Evolutionary conservation across 2,797 vertebrate genomes (phyloP), one percentile per base, ranked within the genome.

Genomic region (Triplophysa yarkandensis): DNA sequence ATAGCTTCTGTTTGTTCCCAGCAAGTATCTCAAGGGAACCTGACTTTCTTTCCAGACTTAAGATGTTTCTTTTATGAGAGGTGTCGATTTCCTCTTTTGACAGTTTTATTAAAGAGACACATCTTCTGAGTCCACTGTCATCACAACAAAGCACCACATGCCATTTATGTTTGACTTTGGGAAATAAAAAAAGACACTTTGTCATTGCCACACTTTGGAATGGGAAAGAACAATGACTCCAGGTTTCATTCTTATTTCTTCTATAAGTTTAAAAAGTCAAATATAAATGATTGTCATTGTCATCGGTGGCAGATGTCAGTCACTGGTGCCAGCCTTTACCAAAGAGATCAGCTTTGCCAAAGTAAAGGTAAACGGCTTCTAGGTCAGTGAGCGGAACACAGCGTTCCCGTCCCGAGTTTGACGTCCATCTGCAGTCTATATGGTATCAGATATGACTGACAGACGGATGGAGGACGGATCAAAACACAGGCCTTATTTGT

Each of bases 71-170:
- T 54, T 65, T 63, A 25, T 71, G 57, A 80, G 62, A 4, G 19
- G 46, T 43, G 44, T 71, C 57, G 3, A 9, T 19, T 74, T 57
- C 5, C 7, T 19, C 25, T 34, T 39, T 68, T 64, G 50, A 60
- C 30, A 69, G n/a, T 64, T 5, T 54, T 52, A 64, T 64, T 50
- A 70, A 23, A 25, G 60, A 65, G 48, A 50, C 6, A 30, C 66
- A 58, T 67, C 69, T 79, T 74, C 62, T 57, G 65, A 77, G 44
- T 64, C 73, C 25, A 16, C 32, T 60, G 75, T 72, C 71, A 77
- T 8, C 3, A 69, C 68, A 61, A 16, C 57, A 72, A 36, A 65
- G 36, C 44, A 32, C 46, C 19, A 57, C 16, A 63, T 62, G 60
- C 62, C 54, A 66, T 66, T 57, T 76, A 32, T 57, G 70, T 28